Base-by-base conservation (phyloP, 2,888 invertebrate species). In the Poecilus cupreus region DNA sequence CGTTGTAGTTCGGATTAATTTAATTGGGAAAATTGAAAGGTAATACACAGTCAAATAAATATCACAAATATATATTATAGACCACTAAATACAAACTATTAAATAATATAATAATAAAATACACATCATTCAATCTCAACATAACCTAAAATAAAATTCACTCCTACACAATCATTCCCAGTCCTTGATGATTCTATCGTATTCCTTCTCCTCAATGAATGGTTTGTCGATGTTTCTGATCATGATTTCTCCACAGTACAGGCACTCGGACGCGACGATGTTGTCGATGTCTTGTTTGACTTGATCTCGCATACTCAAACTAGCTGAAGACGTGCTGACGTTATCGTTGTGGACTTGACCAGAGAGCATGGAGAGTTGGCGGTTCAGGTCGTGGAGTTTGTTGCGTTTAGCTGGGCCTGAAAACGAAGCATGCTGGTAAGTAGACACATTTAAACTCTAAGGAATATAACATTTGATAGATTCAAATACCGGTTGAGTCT, bases 201-300 rank as follows among this genome's bases (percentile, higher is more conserved):
- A 97, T 83, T 96, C 95, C 79, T 94, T 94, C 82, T 95, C 94
- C 11, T 94, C 92, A 54, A 97, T 95, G 87, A 98, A 98, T 0
- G 97, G 96, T 85, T 94, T 94, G 88, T 97, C 97, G 81, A 98
- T 96, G 54, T 95, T 94, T 84, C 95, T 94, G 86, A 98, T 97
- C 94, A 98, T 97, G 85, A 94, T 92, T 84, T 97, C 96, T 2
- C 98, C 98, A 88, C 98, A 98, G 90, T 95, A 97, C 3, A 97
- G 91, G 88, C 98, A 98, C 89, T 98, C 98, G 0, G 94, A 93
- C 0, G 98, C 98, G 0, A 98, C 91, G 1, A 98, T 93, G 86
- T 96, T 95, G 88, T 98, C 98, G 39, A 98, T 93, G 85, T 97
- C 96, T 51, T 93, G 92, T 89, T 96, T 94, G 0, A 96, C 89